Evolutionary conservation across 2,797 vertebrate genomes (phyloP).

Genomic region (Falco rusticolus): DNA sequence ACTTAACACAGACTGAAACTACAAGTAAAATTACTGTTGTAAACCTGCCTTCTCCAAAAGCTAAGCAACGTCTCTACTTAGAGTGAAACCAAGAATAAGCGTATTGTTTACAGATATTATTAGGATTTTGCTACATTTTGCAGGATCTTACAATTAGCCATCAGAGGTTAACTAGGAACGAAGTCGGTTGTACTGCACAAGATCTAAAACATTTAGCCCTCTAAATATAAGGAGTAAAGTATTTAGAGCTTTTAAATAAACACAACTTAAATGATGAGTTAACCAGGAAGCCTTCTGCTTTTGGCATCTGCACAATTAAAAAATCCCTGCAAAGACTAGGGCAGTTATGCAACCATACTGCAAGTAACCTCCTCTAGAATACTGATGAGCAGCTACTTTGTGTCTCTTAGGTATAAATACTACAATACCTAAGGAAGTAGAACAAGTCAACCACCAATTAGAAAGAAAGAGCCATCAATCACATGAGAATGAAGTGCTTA

Average conservation of each 20-base stretch:
- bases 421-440: conserved; percentile 50
- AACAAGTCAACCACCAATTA: conserved; percentile 38
- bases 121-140: neutral
- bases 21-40: neutral
- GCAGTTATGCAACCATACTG: conserved; percentile 89
- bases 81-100: neutral
- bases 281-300: conserved; percentile 34
- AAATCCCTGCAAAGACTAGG: conserved; percentile 78
- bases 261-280: conserved; percentile 28
- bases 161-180: neutral
- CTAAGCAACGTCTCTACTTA: neutral
- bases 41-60: neutral
- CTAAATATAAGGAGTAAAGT: neutral
- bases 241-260: conserved; percentile 9
- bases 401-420: conserved; percentile 51
- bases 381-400: conserved; percentile 82
- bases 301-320: conserved; percentile 55
- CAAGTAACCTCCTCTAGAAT: conserved; percentile 86
- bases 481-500: neutral
- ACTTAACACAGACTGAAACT: neutral
- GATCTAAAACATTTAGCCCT: neutral
- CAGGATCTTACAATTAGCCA: neutral
- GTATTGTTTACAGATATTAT: neutral
- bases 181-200: neutral
- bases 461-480: conserved; percentile 26